Conservation (phyloP, 2,113 vertebrate genomes). For the Garra rufa region DNA sequence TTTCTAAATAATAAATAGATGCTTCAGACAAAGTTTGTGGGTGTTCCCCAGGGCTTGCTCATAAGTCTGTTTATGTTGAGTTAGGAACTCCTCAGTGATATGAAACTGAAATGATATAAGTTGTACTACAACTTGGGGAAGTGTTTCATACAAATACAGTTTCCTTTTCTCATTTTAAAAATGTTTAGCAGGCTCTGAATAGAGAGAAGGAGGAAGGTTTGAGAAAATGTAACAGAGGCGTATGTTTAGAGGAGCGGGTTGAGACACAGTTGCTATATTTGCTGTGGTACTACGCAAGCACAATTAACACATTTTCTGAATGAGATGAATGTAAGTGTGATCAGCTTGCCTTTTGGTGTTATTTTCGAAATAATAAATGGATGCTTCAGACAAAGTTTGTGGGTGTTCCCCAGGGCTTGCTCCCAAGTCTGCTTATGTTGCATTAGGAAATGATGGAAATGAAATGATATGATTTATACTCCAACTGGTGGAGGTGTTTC, state of each 20-base stretch:
- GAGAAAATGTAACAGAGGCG: constrained; percentile 67
- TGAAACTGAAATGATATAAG: background rate
- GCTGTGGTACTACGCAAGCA: constrained; percentile 73
- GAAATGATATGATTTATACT: background rate
- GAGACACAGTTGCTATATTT: constrained; percentile 87
- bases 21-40: background rate
- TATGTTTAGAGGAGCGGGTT: constrained; percentile 70
- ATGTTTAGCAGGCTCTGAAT: constrained; percentile 84
- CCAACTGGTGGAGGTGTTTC: background rate
- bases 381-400: background rate
- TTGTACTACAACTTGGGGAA: background rate
- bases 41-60: constrained; percentile 1
- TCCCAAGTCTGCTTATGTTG: background rate
- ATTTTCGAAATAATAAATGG: background rate
- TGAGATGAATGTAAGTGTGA: constrained; percentile 15
- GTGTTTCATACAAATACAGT: too few species aligned
- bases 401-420: background rate
- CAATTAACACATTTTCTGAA: constrained; percentile 62
- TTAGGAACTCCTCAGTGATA: background rate
- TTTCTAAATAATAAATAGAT: background rate
- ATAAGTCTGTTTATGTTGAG: background rate
- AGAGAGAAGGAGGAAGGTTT: constrained; percentile 74
- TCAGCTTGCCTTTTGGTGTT: constrained; percentile 30
- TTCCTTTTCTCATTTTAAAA: too few species aligned
- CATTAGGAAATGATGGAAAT: background rate